Base-by-base conservation (phyloP, 2,113 vertebrate genomes). In the Atrichornis clamosus region DNA sequence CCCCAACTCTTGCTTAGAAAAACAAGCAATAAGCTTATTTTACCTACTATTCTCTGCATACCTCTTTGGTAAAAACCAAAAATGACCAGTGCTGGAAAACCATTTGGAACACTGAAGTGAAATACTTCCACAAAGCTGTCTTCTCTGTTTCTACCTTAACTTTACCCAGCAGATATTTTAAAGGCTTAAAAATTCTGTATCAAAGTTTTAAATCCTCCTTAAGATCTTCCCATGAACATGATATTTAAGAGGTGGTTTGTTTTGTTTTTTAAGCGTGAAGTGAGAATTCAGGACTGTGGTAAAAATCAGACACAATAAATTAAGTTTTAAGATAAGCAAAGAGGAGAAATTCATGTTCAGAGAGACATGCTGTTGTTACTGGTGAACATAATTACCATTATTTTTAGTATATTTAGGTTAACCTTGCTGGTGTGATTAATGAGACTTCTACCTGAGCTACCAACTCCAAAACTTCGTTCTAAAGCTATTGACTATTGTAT, bases 1-100 rank as follows among this genome's bases (percentile, higher is more conserved):
- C 75, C 42, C 33, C 56, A 87, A 46, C 23, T 55, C 80, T 58
- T 74, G 32, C 32, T 60, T 42, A 56, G 26, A 10, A 87, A 74
- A 83, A 79, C 60, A 55, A 62, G 7, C 37, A 49, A 60, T 60
- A 59, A 2, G 0, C 24, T 67, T 78, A 39, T 76, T 90, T 92
- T 67, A 87, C n/a, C 39, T 86, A 33, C 41, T 75, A 46, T 46
- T 87, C 58, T 53, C 53, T 84, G 74, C 37, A 11, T 6, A 81
- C 4, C 37, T 92, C 89, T 96, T 91, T 94, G 87, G 91, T 79
- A 92, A 93, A 93, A 76, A 24, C 6, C 14, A 44, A 75, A 87
- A 84, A 12, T 23, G 14, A 52, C 44, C 47, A 64, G 22, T 42
- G 49, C 10, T 84, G 49, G 30, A 37, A 86, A 87, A 50, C 23